Base-by-base conservation (phyloP, 2,113 vertebrate species). In the Ictalurus furcatus region DNA sequence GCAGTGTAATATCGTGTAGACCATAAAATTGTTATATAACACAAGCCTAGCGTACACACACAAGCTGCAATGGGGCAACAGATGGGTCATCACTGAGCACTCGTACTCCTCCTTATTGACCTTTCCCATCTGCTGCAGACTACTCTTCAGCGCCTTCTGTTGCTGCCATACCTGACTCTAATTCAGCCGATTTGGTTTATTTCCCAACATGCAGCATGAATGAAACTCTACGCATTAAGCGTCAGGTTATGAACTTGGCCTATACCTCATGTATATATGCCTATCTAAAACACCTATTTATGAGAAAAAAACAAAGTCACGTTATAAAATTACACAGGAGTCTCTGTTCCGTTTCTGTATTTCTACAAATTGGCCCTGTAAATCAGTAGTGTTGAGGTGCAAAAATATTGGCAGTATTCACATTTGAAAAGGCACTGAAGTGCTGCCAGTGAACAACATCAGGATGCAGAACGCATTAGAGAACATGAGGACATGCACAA, bases 341-440 rank as follows among this genome's bases (percentile, higher is more conserved):
- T 88, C 25, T 71, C 25, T 37, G 19, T 34, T 59, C 30, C 13
- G 48, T 80, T 69, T 63, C 16, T 79, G 44, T 58, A 21, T 85
- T 74, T 7, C 61, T 76, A 87, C 58, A 87, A 92, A 93, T 92
- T 88, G 88, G 69, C 89, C 88, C 91, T 91, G 54, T 65, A 82
- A 92, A 91, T 92, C 89, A 56, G 89, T 87, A 85, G 90, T 69
- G 37, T 6, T 6, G 92, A 90, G 92, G 90, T 76, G 90, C 91
- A 93, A 93, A 93, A 89, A 92, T 93, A 94, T 92, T 91, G 92
- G 90, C 85, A 91, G 88, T 63, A 87, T 92, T 90, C 90, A 85
- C 91, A 85, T 65, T 54, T 56, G 87, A 30, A 87, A 87, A 87
- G 48, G 79, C 85, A 85, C 92, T 89, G 89, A 90, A 89, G 80